Evolutionary conservation across 2,888 invertebrate species (phyloP).

Genomic region (Glomeris marginata): DNA sequence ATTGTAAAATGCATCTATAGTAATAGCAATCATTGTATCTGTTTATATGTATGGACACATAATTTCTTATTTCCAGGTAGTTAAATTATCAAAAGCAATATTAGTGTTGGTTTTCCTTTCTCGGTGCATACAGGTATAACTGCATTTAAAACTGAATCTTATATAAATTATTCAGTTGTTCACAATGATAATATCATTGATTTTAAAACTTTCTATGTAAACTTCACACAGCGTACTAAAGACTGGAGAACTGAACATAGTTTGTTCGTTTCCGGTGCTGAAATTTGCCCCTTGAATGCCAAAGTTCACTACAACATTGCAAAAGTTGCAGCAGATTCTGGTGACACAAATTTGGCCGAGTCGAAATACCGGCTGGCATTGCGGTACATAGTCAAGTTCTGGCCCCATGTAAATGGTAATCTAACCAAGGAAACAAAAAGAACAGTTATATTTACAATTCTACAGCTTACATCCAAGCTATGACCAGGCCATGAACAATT

Average conservation of each 20-base stretch:
- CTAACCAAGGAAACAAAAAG: not conserved
- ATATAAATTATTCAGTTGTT: too few species aligned
- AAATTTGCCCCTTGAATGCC: slow-evolving; percentile 83
- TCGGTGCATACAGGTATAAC: not conserved
- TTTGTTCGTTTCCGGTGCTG: slow-evolving; percentile 63
- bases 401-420: not conserved
- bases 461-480: slow-evolving; percentile 58
- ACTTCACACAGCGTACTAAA: slow-evolving; percentile 47
- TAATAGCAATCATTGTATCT: too few species aligned
- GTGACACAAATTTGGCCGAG: slow-evolving; percentile 51
- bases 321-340: slow-evolving; percentile 63
- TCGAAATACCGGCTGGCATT: slow-evolving; percentile 62
- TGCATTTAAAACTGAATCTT: not conserved
- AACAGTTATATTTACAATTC: not conserved
- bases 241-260: slow-evolving; percentile 68
- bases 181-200: too few species aligned
- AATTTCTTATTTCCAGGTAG: not conserved
- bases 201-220: too few species aligned
- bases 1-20: too few species aligned
- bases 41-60: not conserved
- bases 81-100: not conserved
- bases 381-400: too few species aligned
- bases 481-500: slow-evolving; percentile 86
- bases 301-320: slow-evolving; percentile 85
- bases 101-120: not conserved